These are phyloP conservation scores for Serinus canaria DNA, from an alignment of 2,113 vertebrate species.

Conservation along the genomic window DNA sequence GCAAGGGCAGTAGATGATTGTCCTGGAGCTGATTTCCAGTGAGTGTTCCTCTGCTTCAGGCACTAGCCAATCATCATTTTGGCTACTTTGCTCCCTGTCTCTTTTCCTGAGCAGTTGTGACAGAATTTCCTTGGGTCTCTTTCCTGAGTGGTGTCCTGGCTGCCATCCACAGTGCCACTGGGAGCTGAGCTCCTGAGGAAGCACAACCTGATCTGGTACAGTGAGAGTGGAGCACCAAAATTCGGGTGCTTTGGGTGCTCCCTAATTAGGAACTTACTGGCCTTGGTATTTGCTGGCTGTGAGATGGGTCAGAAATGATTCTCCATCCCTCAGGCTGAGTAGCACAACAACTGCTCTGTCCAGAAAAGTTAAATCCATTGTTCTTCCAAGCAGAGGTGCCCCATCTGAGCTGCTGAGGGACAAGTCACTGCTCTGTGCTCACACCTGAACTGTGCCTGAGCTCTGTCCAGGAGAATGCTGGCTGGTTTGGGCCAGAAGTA, in stretches of 20 bases:
- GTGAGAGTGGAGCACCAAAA: not conserved
- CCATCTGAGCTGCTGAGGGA: not conserved
- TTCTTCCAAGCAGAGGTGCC: not conserved
- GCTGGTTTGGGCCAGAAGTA: not conserved
- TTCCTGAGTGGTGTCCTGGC: not conserved
- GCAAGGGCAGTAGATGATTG: not conserved
- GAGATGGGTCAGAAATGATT: not conserved
- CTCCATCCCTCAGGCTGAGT: not conserved
- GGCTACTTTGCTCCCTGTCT: not conserved
- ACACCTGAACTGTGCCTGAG: not conserved
- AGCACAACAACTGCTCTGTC: not conserved
- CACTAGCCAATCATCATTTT: not conserved
- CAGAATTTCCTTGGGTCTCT: not conserved
- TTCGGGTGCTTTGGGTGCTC: not conserved
- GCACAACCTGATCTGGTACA: not conserved
- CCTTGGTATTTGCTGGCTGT: not conserved
- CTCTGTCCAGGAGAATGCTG: not conserved
- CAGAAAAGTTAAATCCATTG: not conserved
- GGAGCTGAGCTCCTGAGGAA: not conserved
- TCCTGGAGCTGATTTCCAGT: not conserved
- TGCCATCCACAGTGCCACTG: not conserved
- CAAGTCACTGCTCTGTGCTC: not conserved
- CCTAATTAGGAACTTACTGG: accelerated
- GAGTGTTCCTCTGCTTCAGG: not conserved
- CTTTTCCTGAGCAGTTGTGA: not conserved